phyloP scores from a whole-genome alignment of 2,113 vertebrate genomes.

The Pedetes capensis region DNA sequence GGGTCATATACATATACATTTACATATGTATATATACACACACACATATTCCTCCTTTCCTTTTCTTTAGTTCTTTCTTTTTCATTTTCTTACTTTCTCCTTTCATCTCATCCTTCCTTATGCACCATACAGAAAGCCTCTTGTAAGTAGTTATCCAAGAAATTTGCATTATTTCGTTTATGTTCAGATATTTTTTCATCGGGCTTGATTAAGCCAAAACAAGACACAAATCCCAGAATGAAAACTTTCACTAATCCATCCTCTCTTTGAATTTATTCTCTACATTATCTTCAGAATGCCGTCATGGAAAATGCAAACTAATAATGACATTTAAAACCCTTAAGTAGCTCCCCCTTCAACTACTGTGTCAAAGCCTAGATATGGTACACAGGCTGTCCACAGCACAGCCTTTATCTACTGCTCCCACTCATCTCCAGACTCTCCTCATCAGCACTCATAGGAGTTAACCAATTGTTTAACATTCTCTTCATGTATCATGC shows the following conservation, averaged over 20 bases:
- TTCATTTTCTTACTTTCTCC: background rate
- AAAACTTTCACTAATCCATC: background rate
- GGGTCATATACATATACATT: too few species aligned
- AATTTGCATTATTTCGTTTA: background rate
- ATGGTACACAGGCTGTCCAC: fast-evolving
- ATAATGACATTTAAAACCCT: background rate
- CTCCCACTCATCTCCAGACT: background rate
- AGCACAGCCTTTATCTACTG: background rate
- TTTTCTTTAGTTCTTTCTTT: too few species aligned
- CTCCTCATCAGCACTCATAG: too few species aligned
- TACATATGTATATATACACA: too few species aligned
- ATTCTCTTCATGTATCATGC: background rate
- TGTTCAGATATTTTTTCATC: background rate
- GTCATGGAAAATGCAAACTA: background rate
- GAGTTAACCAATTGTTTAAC: background rate
- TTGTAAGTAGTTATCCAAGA: background rate
- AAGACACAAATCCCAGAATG: background rate
- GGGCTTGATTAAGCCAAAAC: background rate
- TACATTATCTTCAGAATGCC: background rate
- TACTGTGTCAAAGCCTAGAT: background rate
- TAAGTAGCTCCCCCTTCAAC: background rate
- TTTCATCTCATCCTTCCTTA: background rate
- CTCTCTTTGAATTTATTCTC: background rate
- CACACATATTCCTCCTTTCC: background rate
- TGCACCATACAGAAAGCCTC: background rate